Base-by-base conservation (phyloP, 2,888 invertebrate genomes). In the Lagria hirta region DNA sequence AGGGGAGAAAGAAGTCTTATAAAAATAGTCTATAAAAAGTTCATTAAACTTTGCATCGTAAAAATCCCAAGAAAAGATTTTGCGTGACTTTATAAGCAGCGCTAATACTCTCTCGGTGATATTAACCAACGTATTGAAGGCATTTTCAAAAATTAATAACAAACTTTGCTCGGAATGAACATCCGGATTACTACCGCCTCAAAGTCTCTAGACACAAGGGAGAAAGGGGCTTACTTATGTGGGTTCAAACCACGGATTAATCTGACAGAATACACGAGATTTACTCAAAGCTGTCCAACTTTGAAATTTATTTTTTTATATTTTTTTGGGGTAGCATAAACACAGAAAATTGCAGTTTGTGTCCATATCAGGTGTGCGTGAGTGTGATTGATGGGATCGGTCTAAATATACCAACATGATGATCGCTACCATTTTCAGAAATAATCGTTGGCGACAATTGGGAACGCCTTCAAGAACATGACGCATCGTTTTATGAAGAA, bases 1-100 rank as follows among this genome's bases (percentile, higher is more conserved):
- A 24, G 17, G 35, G 46, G 46, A 15, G 8, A 17, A 20, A 26
- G 23, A 28, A 35, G 21, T 22, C 38, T 29, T 22, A 33, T 38
- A 24, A 43, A 43, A 45, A 29, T 41, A 30, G 16, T 6, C 35
- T 40, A 35, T 46, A 46, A 40, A 46, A 46, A 46, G 41, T 46
- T 46, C 46, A 46, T 46, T 46, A 45, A 45, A 29, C 41, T 30
- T 14, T 27, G 30, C 30, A 35, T 41, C 46, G 41, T 46, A 46
- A 46, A 46, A 46, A 35, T 46, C 40, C 10, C 24, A 33, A 34
- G 35, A 40, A 32, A 18, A 26, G 13, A 20, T n/a, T n/a, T n/a
- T n/a, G 23, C 16, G 35, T 20, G 33, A 28, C 37, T 37, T 30
- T 28, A 18, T 32, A 30, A 32, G 26, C 23, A 18, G 21, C 26